phyloP scores from a whole-genome alignment of 2,888 invertebrate genomes.

The Ophion obscuratus region DNA sequence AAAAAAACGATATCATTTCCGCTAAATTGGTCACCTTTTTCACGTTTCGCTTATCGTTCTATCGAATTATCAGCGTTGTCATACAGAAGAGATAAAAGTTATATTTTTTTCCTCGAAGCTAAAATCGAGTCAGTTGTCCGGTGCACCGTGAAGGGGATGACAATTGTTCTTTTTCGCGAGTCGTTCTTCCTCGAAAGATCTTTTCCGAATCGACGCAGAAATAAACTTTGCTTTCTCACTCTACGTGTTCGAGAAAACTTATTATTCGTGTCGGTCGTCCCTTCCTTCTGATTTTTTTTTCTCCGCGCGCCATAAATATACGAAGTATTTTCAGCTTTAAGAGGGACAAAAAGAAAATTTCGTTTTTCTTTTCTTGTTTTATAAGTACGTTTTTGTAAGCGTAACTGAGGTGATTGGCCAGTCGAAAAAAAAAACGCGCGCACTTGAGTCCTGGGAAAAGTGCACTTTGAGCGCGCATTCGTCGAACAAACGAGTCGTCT shows the following conservation, averaged over 20 bases:
- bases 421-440: background rate
- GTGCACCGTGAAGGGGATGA: background rate
- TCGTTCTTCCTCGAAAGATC: background rate
- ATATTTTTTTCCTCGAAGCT: constrained; percentile 15
- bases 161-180: background rate
- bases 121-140: constrained; percentile 47
- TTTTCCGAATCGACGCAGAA: background rate
- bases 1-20: constrained; percentile 21
- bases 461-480: background rate
- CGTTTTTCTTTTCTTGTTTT: background rate
- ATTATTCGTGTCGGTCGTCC: no score
- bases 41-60: constrained; percentile 47
- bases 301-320: background rate
- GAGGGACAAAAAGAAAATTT: background rate
- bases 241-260: background rate
- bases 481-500: constrained; percentile 24
- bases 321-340: background rate
- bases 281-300: background rate
- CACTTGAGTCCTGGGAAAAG: background rate
- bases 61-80: constrained; percentile 62
- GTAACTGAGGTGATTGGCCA: background rate
- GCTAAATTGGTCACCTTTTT: constrained; percentile 28
- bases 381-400: background rate
- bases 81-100: constrained; percentile 55
- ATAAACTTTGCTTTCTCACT: background rate